A percentile compares a stretch with the other conserved stretches of the same genome.
Evolutionary conservation across 2,797 vertebrate species (phyloP).

Genomic region (Pteropus rufus): DNA sequence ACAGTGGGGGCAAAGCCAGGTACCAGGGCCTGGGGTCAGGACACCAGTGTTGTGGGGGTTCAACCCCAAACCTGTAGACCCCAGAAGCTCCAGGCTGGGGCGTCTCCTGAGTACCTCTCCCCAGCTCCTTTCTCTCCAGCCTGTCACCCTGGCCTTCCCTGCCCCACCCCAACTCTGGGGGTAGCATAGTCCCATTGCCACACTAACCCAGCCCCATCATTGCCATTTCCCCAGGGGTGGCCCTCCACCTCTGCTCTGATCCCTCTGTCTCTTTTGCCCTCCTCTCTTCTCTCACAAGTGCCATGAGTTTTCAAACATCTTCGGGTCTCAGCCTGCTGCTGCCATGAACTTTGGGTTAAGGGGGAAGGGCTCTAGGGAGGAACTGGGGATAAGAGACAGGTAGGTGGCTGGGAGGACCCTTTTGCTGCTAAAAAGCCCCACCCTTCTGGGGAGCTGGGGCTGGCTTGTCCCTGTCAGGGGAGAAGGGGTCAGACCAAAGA

Average conservation of each 20-base stretch:
- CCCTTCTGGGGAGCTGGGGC: slow-evolving; percentile 58
- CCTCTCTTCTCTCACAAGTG: slow-evolving; percentile 75
- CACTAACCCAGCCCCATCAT: background rate
- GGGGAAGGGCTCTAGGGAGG: slow-evolving; percentile 46
- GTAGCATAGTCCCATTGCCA: slow-evolving; percentile 1
- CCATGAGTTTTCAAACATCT: slow-evolving; percentile 77
- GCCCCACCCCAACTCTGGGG: background rate
- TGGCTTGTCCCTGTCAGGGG: slow-evolving; percentile 61
- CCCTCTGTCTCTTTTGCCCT: slow-evolving; percentile 24
- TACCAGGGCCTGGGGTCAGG: background rate
- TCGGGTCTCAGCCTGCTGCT: slow-evolving; percentile 71
- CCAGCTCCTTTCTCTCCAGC: background rate
- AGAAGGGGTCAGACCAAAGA: slow-evolving; percentile 76
- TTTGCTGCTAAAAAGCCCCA: slow-evolving; percentile 76
- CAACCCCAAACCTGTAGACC: background rate
- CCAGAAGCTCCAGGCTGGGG: background rate
- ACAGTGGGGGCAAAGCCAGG: background rate
- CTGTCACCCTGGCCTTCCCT: background rate
- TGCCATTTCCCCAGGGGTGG: slow-evolving; percentile 45
- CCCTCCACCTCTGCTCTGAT: slow-evolving; percentile 13
- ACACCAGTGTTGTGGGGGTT: background rate
- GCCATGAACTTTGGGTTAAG: slow-evolving; percentile 64
- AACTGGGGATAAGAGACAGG: background rate
- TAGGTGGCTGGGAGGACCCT: slow-evolving; percentile 60
- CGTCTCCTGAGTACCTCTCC: slow-evolving; percentile 24